Percentiles rank a stretch among this genome's conserved stretches.
phyloP scores from a whole-genome alignment of 2,113 vertebrate genomes.

The Upupa epops region DNA sequence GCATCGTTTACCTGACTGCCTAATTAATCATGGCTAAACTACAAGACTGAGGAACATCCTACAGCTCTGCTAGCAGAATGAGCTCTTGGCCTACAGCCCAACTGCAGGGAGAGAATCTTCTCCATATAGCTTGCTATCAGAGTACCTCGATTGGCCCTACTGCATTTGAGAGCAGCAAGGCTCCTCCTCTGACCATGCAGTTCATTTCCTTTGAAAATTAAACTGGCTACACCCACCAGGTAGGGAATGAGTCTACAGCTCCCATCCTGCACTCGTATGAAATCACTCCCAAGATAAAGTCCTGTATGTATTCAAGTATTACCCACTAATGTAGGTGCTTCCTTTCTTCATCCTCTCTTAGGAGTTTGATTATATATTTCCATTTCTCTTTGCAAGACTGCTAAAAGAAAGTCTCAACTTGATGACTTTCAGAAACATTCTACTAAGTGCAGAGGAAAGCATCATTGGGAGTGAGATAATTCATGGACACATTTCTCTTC shows the following conservation, averaged over 20 bases:
- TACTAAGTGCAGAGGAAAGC: rapidly evolving
- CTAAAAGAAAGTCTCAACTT: not conserved
- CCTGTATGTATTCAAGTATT: not conserved
- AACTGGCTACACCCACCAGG: not conserved
- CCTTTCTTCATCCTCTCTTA: not conserved
- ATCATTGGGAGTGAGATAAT: not conserved
- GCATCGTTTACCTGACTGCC: not conserved
- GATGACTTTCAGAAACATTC: not conserved
- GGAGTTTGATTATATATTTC: not conserved
- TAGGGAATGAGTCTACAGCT: not conserved
- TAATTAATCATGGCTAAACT: not conserved
- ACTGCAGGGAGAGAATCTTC: not conserved
- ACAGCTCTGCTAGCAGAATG: not conserved
- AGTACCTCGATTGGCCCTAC: not conserved
- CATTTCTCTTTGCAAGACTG: not conserved
- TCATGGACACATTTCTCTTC: not conserved
- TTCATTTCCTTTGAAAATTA: not conserved
- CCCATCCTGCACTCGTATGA: not conserved
- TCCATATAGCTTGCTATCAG: not conserved
- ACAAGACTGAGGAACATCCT: not conserved
- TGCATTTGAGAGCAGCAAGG: not conserved
- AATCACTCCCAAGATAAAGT: not conserved
- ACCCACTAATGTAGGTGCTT: not conserved
- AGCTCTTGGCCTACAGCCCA: not conserved
- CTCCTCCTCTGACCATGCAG: not conserved